Evolutionary conservation across 2,797 vertebrate species (phyloP).

Genomic region (Etheostoma nigrum): DNA sequence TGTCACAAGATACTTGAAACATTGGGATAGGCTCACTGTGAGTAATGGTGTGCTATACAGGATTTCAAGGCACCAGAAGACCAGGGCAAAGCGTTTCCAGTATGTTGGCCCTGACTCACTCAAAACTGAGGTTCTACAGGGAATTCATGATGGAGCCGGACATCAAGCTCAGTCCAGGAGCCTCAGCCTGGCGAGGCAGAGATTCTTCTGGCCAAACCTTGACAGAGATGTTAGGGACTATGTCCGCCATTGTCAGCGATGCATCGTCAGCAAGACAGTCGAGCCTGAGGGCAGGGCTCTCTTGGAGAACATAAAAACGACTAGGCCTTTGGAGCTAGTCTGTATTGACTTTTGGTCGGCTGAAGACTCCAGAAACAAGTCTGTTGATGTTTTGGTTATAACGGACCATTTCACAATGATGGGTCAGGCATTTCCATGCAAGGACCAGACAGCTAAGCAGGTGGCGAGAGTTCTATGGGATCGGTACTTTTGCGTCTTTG

Average conservation of each 20-base stretch:
- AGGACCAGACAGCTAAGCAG: conserved; percentile 24
- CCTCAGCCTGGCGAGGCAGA: no score
- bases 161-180: no score
- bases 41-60: no score
- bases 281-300: neutral
- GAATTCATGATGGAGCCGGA: no score
- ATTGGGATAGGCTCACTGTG: no score
- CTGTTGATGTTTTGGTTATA: conserved; percentile 8
- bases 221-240: no score
- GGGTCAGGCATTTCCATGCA: conserved; percentile 10
- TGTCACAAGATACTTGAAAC: no score
- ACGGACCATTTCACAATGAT: conserved; percentile 12
- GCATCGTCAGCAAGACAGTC: neutral
- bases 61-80: no score
- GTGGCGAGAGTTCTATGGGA: conserved; percentile 19
- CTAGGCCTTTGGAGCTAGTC: neutral
- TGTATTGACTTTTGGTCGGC: conserved; percentile 24
- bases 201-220: no score
- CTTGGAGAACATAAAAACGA: neutral
- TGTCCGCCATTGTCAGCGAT: neutral
- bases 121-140: no score
- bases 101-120: no score
- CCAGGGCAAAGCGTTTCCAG: no score
- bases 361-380: conserved; percentile 2
- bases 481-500: conserved; percentile 40